Evolutionary conservation across 2,888 invertebrate genomes (phyloP), one percentile per base, ranked within the genome.

Genomic region (Dysmachus trigonus): DNA sequence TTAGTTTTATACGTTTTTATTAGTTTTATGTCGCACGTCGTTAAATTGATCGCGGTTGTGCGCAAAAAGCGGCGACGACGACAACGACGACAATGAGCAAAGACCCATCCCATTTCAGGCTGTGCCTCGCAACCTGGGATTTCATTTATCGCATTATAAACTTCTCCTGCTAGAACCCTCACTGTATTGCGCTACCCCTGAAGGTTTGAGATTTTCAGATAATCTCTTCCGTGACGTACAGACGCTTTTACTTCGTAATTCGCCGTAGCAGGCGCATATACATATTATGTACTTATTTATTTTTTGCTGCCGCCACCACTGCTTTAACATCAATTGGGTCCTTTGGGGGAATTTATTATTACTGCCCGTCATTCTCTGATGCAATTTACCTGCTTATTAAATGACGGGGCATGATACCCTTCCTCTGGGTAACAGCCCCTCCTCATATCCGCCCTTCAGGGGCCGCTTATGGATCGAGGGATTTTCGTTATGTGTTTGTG

Each of bases 321-420:
- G 62, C 27, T 62, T 22, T 62, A 62, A 18, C 35, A 76, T 76
- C 35, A 76, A 76, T 76, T 33, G 33, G 18, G 76, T 76, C 76
- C 38, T 76, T 76, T 38, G 33, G 76, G 74, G 38, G 76, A 76
- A 76, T 38, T 76, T 22, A 76, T 76, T 76, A 76, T 76, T 76
- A 33, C 76, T 38, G 33, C 76, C 27, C 1, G 62, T 62, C 51
- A 51, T 51, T 8, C 18, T 18, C 7, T 51, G 51, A 51, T 51
- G 51, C 74, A 74, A 74, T 76, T 76, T 38, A 76, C 41, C 76
- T 38, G 62, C 38, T 38, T 38, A 76, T 22, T n/a, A 76, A 76
- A 76, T 76, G 76, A 76, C 22, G 22, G 22, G 33, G 18, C 35
- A 76, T 76, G 76, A 62, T 62, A 62, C 62, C 22, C 62, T 22